A percentile compares a stretch with the other conserved stretches of the same genome.
phyloP scores from a whole-genome alignment of 2,113 vertebrate genomes.

The Podilymbus podiceps region DNA sequence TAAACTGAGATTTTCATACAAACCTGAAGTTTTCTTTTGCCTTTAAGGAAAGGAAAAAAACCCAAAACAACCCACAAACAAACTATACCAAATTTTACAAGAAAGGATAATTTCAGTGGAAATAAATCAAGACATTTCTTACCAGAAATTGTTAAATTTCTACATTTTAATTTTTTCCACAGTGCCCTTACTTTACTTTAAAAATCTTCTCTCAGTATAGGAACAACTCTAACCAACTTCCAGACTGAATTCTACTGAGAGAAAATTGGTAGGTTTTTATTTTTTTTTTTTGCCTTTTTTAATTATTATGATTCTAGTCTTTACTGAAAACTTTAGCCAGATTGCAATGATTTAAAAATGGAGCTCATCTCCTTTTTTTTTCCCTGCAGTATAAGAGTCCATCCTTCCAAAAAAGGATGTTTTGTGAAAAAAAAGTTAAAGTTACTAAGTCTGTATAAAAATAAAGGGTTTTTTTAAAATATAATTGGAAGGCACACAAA shows the following conservation, averaged over 20 bases:
- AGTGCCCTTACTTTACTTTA: background rate
- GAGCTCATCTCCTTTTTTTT: background rate
- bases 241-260: background rate
- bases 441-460: background rate
- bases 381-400: background rate
- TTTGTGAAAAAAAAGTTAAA: background rate
- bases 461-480: background rate
- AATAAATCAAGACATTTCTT: background rate
- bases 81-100: background rate
- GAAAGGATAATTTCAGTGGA: background rate
- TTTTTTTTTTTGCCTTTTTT: too few species aligned
- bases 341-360: background rate
- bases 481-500: background rate
- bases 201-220: background rate
- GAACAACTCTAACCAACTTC: background rate
- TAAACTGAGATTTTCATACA: background rate
- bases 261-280: background rate
- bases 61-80: background rate
- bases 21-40: background rate
- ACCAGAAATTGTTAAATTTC: background rate
- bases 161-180: background rate
- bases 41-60: background rate
- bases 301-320: background rate
- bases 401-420: background rate
- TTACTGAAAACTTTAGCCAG: background rate